These are phyloP conservation scores for Pterocles burchelli DNA, from an alignment of 2,113 vertebrate genomes.

Conservation along the genomic window DNA sequence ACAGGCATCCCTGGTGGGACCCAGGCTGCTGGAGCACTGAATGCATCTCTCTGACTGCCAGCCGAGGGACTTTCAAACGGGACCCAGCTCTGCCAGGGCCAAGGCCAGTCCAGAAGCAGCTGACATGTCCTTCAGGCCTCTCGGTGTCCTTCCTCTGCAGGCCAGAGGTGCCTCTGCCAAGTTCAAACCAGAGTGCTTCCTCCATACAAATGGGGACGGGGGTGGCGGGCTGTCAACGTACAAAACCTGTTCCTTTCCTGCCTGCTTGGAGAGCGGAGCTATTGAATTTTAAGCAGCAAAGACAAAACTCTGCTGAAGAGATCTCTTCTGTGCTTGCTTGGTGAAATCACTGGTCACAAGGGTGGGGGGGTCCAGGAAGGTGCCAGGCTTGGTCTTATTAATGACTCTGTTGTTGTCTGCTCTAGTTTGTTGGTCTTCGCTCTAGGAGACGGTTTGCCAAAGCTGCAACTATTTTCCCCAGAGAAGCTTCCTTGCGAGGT, in stretches of 20 bases:
- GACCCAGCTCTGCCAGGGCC: background rate
- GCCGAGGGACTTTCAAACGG: rapidly evolving
- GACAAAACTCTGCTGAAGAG: constrained; percentile 58
- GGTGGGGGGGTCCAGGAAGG: background rate
- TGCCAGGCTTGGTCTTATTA: constrained; percentile 43
- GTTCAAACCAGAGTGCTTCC: background rate
- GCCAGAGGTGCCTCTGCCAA: background rate
- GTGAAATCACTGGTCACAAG: background rate
- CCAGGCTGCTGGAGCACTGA: background rate
- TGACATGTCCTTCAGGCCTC: background rate
- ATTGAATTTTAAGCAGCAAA: constrained; percentile 59
- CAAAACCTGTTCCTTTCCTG: constrained; percentile 40
- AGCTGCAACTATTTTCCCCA: background rate
- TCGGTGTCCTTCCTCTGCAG: background rate
- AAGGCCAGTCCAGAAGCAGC: background rate
- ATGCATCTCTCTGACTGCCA: background rate
- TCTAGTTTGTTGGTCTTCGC: constrained; percentile 19
- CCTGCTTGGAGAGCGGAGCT: constrained; percentile 8
- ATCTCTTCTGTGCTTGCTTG: constrained; percentile 2
- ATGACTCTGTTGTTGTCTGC: constrained; percentile 53
- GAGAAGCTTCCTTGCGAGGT: background rate
- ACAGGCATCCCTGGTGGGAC: background rate
- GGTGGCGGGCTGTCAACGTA: background rate
- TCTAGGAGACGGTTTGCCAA: background rate
- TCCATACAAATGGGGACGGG: background rate